Evolutionary conservation across 2,797 vertebrate species (phyloP).

Genomic region (Lagodon rhomboides): DNA sequence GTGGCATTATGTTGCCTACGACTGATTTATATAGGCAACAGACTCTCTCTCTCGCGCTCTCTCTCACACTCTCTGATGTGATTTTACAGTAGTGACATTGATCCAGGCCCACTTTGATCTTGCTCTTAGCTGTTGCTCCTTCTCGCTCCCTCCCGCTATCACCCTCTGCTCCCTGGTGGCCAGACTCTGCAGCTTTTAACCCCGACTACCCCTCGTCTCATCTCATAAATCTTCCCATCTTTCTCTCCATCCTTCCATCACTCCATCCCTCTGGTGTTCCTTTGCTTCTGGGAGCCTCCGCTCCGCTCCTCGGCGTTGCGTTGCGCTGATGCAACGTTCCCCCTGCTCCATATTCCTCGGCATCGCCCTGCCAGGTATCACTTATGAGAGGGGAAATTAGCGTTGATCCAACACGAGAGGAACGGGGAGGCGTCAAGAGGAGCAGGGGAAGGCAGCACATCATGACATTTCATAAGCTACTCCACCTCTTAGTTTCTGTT

Average conservation of each 20-base stretch:
- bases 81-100: constrained; percentile 81
- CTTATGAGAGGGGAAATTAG: constrained; percentile 49
- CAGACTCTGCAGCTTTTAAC: constrained; percentile 79
- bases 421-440: constrained; percentile 20
- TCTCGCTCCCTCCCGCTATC: constrained; percentile 56
- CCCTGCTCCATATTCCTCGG: constrained; percentile 22
- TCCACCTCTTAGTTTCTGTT: constrained; percentile 13
- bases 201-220: constrained; percentile 71
- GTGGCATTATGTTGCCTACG: constrained; percentile 68
- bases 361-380: constrained; percentile 33
- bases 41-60: constrained; percentile 25
- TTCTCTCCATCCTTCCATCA: constrained; percentile 52
- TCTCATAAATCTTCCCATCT: constrained; percentile 67
- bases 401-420: constrained; percentile 35
- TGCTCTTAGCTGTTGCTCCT: constrained; percentile 75
- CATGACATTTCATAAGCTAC: constrained; percentile 46
- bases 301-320: constrained; percentile 27
- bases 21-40: constrained; percentile 73
- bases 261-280: constrained; percentile 39
- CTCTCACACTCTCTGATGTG: constrained; percentile 71
- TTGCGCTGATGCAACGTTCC: constrained; percentile 37
- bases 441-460: constrained; percentile 20
- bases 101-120: constrained; percentile 81
- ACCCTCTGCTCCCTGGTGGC: constrained; percentile 69
- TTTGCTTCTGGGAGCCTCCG: constrained; percentile 44